A percentile compares a stretch with the other conserved stretches of the same genome.
These are phyloP conservation scores for Gobiocypris rarus DNA, from an alignment of 2,113 vertebrate species.

Conservation along the genomic window DNA sequence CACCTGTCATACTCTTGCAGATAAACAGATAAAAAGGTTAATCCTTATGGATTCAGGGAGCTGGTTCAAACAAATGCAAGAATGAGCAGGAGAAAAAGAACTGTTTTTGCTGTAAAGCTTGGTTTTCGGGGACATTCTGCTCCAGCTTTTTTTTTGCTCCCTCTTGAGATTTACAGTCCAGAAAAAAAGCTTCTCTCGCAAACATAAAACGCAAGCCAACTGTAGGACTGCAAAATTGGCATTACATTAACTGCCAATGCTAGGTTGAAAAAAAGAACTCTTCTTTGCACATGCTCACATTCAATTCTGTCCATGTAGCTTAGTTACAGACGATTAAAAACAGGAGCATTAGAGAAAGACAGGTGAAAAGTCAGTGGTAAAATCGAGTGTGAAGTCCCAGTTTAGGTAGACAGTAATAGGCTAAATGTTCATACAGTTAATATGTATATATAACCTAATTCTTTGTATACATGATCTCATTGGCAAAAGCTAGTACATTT, in stretches of 20 bases:
- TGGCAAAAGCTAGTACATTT: background rate
- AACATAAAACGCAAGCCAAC: conserved; percentile 34
- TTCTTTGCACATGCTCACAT: background rate
- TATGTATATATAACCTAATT: background rate
- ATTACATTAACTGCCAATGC: background rate
- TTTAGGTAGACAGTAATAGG: background rate
- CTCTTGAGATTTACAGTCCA: conserved; percentile 21
- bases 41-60: background rate
- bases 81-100: background rate
- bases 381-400: background rate
- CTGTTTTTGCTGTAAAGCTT: conserved; percentile 7
- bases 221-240: conserved; percentile 11
- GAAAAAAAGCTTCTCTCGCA: background rate
- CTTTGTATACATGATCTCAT: background rate
- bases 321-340: background rate
- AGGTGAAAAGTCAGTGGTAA: background rate
- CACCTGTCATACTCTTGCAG: background rate
- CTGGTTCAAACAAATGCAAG: background rate
- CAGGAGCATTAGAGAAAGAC: background rate
- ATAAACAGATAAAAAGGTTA: background rate
- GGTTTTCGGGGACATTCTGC: background rate
- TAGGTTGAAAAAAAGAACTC: background rate
- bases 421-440: background rate
- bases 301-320: background rate
- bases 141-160: background rate